phyloP scores from a whole-genome alignment of 2,888 invertebrate genomes.

The Bombyx huttoni region DNA sequence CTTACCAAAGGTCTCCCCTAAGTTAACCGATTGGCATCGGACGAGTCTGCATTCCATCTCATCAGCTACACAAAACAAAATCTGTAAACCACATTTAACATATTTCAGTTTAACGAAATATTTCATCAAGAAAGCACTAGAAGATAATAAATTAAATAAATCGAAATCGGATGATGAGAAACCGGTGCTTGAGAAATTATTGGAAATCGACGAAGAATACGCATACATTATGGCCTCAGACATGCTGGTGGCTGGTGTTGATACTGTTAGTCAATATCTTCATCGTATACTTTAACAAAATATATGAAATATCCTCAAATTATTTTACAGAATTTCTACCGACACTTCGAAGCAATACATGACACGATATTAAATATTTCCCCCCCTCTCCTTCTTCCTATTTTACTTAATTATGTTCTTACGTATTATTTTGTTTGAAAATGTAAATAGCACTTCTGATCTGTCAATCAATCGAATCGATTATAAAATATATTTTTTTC shows the following conservation, averaged over 20 bases:
- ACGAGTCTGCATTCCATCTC: no score
- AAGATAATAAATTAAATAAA: slow-evolving; percentile 18
- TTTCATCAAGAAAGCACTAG: slow-evolving; percentile 27
- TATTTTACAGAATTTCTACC: no score
- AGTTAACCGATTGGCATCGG: no score
- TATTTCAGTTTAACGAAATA: slow-evolving; percentile 21
- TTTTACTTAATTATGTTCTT: no score
- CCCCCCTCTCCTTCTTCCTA: no score
- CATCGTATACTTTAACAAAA: background rate
- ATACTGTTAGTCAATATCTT: slow-evolving; percentile 66
- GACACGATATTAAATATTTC: no score
- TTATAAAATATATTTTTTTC: no score
- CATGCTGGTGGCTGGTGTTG: slow-evolving; percentile 77
- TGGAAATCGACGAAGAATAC: slow-evolving; percentile 68
- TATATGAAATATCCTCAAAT: no score
- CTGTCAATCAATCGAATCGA: no score
- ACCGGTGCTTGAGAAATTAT: slow-evolving; percentile 75
- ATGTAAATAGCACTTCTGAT: background rate
- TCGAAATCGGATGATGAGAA: slow-evolving; percentile 32
- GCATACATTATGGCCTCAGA: slow-evolving; percentile 77
- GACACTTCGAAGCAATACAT: no score
- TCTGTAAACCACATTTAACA: background rate
- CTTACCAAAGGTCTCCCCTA: no score
- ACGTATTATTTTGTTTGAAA: no score
- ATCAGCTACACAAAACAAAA: background rate